Evolutionary conservation across 1,140 invertebrate genomes (phyloP).

Genomic region (Cheumatopsyche charites): DNA sequence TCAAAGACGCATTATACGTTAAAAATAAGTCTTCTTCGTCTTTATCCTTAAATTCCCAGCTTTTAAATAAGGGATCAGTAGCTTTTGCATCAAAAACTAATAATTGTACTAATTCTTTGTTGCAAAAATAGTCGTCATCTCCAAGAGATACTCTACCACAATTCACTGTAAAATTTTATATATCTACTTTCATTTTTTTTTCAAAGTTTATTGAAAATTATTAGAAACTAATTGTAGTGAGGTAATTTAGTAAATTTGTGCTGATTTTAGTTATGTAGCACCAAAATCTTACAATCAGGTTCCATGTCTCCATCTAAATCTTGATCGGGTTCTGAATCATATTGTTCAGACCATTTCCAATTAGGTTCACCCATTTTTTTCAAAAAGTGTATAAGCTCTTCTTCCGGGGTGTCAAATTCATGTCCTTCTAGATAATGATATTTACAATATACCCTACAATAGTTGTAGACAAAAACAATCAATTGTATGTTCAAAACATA

Average conservation of each 20-base stretch:
- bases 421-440: constrained; percentile 81
- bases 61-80: constrained; percentile 73
- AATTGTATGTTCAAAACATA: not conserved
- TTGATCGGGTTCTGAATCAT: constrained; percentile 52
- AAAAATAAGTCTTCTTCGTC: constrained; percentile 63
- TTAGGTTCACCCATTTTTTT: constrained; percentile 62
- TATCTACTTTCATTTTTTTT: too few relatives aligned
- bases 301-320: constrained; percentile 49
- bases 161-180: constrained; percentile 60
- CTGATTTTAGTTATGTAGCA: too few relatives aligned
- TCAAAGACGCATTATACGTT: constrained; percentile 71
- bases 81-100: constrained; percentile 87
- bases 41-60: constrained; percentile 63
- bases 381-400: constrained; percentile 78
- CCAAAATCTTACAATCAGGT: constrained; percentile 43
- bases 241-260: too few relatives aligned
- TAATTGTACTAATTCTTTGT: constrained; percentile 82
- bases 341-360: constrained; percentile 67
- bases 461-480: not conserved
- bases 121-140: constrained; percentile 80
- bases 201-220: too few relatives aligned
- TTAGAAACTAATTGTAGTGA: too few relatives aligned
- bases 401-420: constrained; percentile 72
- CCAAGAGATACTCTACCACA: constrained; percentile 68
- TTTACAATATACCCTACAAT: constrained; percentile 79